Conservation (phyloP, 2,888 invertebrate species). For the Saturnia pavonia region DNA sequence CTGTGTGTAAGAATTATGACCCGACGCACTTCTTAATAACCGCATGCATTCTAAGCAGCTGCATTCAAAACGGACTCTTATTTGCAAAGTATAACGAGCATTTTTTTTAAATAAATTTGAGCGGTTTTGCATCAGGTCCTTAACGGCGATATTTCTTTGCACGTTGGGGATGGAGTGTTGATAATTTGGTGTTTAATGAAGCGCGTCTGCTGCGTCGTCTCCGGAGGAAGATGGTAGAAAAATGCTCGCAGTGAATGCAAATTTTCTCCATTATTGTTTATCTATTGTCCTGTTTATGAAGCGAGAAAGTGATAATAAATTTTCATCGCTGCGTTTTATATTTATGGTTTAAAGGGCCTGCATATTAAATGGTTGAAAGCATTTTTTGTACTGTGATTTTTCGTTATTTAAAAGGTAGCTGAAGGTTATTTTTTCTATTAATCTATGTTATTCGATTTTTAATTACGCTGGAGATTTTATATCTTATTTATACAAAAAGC, state of each 20-base stretch:
- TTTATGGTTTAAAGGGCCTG: conserved; percentile 38
- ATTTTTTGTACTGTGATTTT: neutral
- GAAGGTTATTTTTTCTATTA: neutral
- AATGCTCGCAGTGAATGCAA: conserved; percentile 72
- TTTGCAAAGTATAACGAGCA: conserved; percentile 40
- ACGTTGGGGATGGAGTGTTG: conserved; percentile 61
- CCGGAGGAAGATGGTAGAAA: conserved; percentile 71
- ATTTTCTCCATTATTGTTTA: conserved; percentile 77
- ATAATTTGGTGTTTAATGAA: conserved; percentile 80
- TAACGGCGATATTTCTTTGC: conserved; percentile 71
- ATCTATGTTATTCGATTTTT: neutral
- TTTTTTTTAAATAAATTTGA: conserved; percentile 39
- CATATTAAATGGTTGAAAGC: conserved; percentile 18
- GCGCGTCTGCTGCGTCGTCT: conserved; percentile 67
- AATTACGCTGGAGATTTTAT: neutral
- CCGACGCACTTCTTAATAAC: conserved; percentile 63
- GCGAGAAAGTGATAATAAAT: conserved; percentile 57
- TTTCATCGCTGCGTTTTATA: conserved; percentile 36
- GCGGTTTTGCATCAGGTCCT: conserved; percentile 43
- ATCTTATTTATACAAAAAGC: neutral
- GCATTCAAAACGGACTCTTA: conserved; percentile 60
- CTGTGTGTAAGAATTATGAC: conserved; percentile 65
- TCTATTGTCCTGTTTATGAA: conserved; percentile 75
- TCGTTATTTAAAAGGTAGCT: neutral
- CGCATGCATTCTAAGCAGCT: conserved; percentile 48